phyloP scores from a whole-genome alignment of 2,888 invertebrate species.

The Volucella inanis region DNA sequence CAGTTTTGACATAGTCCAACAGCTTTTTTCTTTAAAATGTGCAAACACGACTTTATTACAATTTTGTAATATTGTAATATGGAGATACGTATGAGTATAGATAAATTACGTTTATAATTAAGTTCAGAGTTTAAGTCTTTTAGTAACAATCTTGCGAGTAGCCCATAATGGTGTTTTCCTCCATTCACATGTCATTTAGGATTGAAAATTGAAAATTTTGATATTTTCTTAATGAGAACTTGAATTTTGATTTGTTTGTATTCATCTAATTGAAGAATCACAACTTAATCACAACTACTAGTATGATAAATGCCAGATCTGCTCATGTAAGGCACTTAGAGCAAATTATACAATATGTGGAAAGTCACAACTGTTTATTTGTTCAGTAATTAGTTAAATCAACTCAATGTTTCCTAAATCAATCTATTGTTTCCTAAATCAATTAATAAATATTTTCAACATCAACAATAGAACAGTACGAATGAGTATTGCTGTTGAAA shows the following conservation, averaged over 20 bases:
- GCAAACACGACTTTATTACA: too few species aligned
- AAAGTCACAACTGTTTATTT: constrained; percentile 21
- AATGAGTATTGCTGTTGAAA: neutral
- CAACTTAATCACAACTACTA: neutral
- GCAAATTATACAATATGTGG: neutral
- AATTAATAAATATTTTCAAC: constrained; percentile 46
- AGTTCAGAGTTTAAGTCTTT: too few species aligned
- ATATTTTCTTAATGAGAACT: neutral
- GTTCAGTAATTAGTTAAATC: constrained; percentile 41
- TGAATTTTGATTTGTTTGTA: constrained; percentile 5
- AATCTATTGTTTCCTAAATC: constrained; percentile 48
- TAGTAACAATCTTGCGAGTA: too few species aligned
- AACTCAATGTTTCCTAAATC: constrained; percentile 51
- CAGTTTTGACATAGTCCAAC: too few species aligned
- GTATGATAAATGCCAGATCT: neutral
- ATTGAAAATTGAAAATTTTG: neutral
- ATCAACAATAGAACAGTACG: neutral
- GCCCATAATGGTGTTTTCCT: too few species aligned
- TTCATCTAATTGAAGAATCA: constrained; percentile 35
- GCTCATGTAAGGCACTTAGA: neutral
- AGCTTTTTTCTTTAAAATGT: too few species aligned
- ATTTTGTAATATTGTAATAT: too few species aligned
- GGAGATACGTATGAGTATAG: too few species aligned
- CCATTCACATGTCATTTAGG: too few species aligned
- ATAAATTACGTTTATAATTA: too few species aligned